Base-by-base conservation (phyloP, 1,140 invertebrate genomes). In the Medauroidea extradentata region DNA sequence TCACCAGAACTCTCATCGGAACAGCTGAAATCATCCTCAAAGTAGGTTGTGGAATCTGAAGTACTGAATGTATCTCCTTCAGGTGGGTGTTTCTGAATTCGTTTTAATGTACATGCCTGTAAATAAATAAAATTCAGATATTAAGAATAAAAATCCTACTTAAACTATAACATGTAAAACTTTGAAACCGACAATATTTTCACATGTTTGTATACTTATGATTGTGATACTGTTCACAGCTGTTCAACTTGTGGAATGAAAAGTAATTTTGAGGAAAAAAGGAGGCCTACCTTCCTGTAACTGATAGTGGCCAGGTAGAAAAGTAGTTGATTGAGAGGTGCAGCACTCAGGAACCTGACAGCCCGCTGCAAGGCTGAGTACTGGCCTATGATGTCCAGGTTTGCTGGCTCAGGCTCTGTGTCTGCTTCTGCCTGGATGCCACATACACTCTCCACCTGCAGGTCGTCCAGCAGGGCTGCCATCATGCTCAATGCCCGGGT, bases 31-130 rank as follows among this genome's bases (percentile, higher is more conserved):
- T 81, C 79, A 71, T 96, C 92, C 74, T 94, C 92, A 72, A 93
- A 94, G 73, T 93, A 96, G 18, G 91, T 94, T 39, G 92, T 94
- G 3, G 91, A 94, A 72, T 96, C 93, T 0, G 91, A 94, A 46
- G 88, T 85, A 68, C 90, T 93, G 42, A 91, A 85, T 9, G 85
- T 86, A 68, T 92, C 90, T 57, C 87, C 87, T 75, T 85, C 84
- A 2, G 81, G 75, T 48, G 88, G 84, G 74, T 91, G 87, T 71
- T 90, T 89, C 74, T 90, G 88, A 46, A 90, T 84, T 57, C 90
- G 79, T 71, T 91, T 92, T 62, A 93, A 73, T 29, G 86, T 89
- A 62, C 89, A 92, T 16, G 90, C 90, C 79, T 82, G 41, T 0
- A 61, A 65, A 53, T 52, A 44, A 24, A 44, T 16, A 24, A 25